Evolutionary conservation across 2,113 vertebrate genomes (phyloP).

Genomic region (Paradoxurus hermaphroditus): DNA sequence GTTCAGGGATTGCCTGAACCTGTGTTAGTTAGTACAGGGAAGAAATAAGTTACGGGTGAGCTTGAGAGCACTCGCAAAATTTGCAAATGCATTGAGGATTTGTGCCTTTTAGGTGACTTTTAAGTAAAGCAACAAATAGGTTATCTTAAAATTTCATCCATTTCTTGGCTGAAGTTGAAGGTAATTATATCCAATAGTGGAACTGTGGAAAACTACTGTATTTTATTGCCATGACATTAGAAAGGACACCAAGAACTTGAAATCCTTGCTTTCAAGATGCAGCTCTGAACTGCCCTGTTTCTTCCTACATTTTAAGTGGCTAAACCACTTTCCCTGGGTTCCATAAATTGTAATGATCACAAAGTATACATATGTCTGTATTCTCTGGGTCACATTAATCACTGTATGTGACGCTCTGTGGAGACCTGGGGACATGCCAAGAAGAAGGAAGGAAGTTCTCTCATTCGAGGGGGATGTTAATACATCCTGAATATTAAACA

Average conservation of each 20-base stretch:
- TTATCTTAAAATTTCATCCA: background rate
- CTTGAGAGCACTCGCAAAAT: background rate
- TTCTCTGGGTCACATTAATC: background rate
- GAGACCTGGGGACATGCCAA: background rate
- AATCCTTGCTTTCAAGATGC: background rate
- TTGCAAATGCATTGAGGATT: background rate
- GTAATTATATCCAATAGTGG: background rate
- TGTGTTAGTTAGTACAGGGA: background rate
- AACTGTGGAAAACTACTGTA: background rate
- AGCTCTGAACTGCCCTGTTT: background rate
- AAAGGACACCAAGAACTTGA: background rate
- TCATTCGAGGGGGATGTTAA: background rate
- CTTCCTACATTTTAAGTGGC: background rate
- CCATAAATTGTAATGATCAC: background rate
- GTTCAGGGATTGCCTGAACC: background rate
- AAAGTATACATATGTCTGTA: too few relatives aligned
- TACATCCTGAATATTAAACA: background rate
- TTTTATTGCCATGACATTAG: background rate
- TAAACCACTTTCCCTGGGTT: background rate
- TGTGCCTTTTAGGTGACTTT: background rate
- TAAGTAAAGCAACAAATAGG: background rate
- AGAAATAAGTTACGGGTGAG: background rate
- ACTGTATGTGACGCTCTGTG: background rate
- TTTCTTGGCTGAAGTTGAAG: conserved; percentile 6
- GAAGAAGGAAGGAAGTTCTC: background rate